Base-by-base conservation (phyloP, 2,797 vertebrate genomes). In the Pipistrellus nathusii region DNA sequence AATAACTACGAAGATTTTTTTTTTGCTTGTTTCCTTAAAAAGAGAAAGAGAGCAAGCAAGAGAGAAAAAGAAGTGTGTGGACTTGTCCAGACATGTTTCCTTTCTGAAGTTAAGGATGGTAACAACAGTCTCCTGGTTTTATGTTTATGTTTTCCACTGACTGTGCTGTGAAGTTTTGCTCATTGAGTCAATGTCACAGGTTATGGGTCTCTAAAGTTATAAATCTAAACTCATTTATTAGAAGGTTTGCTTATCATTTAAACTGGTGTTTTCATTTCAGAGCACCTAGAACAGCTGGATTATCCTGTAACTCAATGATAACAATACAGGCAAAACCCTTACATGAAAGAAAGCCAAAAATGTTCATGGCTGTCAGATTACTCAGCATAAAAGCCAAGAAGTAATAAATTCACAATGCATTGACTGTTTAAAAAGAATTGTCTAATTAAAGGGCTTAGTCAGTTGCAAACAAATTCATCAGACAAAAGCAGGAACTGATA, bases 381-480 rank as follows among this genome's bases (percentile, higher is more conserved):
- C 88, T 89, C n/a, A 53, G 32, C 76, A 85, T 71, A 91, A 94
- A 95, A 91, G 68, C 59, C 55, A 96, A 94, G 68, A 89, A 88
- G 84, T 93, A 90, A 95, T 87, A 51, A n/a, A 25, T 73, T 75
- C 92, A 91, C 48, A 57, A 64, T 41, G 71, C 38, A 83, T 71
- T 89, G n/a, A 11, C 86, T 90, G 23, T 88, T 92, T 83, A 35
- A 89, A 94, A 90, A 83, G 41, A 92, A 82, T 88, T 88, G 72
- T 92, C 92, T 25, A 85, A n/a, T 95, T 96, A 93, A 95, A 80
- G 62, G 53, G 48, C 32, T 94, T 89, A 82, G 59, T 38, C 72
- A 85, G 48, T 92, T 96, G 91, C 76, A 90, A 93, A 96, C 85
- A 96, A 93, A 95, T 81, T 92, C 72, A 93, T 93, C 72, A 91